These are phyloP conservation scores for Luperina testacea DNA, from an alignment of 2,888 invertebrate species.

Conservation along the genomic window DNA sequence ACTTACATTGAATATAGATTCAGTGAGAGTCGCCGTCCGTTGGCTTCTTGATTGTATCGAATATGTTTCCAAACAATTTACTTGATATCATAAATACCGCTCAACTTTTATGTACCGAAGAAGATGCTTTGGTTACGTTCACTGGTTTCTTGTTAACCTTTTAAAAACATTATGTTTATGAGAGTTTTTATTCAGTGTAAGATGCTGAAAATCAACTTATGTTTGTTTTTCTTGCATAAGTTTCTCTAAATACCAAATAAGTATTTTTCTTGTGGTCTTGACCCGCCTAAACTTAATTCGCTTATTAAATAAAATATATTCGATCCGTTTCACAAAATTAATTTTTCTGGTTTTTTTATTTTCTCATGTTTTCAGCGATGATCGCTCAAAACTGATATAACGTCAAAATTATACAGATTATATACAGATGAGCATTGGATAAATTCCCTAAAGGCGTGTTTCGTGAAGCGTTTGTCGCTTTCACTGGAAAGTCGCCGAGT, in stretches of 20 bases:
- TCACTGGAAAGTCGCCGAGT: conserved; percentile 84
- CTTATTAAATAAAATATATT: not conserved
- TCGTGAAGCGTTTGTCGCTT: conserved; percentile 80
- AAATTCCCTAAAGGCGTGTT: conserved; percentile 73
- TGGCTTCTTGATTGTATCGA: conserved; percentile 25
- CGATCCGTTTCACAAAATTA: not conserved
- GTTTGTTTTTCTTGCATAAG: not conserved
- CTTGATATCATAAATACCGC: conserved; percentile 17
- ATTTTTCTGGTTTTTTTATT: not conserved
- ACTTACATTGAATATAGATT: conserved; percentile 58
- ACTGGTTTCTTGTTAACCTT: not conserved
- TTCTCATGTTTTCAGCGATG: not conserved
- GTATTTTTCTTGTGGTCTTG: not conserved
- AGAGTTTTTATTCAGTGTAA: too few relatives aligned
- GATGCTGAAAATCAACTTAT: not conserved
- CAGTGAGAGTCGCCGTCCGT: conserved; percentile 52
- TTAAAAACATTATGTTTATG: not conserved
- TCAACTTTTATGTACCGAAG: conserved; percentile 13
- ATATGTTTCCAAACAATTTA: conserved; percentile 34
- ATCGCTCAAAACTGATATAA: not conserved
- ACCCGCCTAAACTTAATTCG: not conserved
- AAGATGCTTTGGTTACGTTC: conserved; percentile 13
- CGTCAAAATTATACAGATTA: not conserved
- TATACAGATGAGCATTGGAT: conserved; percentile 42
- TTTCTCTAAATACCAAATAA: not conserved